Evolutionary conservation across 2,797 vertebrate genomes (phyloP).

Genomic region (Oreortyx pictus): DNA sequence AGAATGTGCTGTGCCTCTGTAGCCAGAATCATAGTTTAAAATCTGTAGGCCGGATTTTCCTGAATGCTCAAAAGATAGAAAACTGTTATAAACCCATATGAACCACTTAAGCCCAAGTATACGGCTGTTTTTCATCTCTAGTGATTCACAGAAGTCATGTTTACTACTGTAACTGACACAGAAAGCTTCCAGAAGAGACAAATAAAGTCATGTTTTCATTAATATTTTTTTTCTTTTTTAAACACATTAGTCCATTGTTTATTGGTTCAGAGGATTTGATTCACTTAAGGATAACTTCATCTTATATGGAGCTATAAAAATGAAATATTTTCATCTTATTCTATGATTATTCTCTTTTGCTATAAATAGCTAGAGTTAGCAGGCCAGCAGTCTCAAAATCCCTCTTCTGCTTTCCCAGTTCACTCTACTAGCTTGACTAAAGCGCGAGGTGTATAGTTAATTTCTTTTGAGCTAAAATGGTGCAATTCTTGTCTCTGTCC

Average conservation of each 20-base stretch:
- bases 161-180: conserved; percentile 19
- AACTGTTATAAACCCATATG: conserved; percentile 24
- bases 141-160: conserved; percentile 1
- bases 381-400: neutral
- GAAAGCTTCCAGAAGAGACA: neutral
- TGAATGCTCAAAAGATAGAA: conserved; percentile 32
- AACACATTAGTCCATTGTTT: conserved; percentile 9
- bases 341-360: neutral
- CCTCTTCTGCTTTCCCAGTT: neutral
- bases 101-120: conserved; percentile 25
- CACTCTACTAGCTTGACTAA: neutral
- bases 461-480: neutral
- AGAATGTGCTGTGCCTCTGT: conserved; percentile 52
- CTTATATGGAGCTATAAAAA: neutral
- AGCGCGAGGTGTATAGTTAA: neutral
- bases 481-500: conserved; percentile 17
- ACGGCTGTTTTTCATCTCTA: neutral
- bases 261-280: neutral
- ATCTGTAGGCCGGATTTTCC: conserved; percentile 11
- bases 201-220: neutral
- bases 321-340: conserved; percentile 17
- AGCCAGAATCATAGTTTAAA: conserved; percentile 57
- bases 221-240: neutral
- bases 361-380: neutral
- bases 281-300: conserved; percentile 8